phyloP scores from a whole-genome alignment of 2,113 vertebrate species.

The Pterocles gutturalis region DNA sequence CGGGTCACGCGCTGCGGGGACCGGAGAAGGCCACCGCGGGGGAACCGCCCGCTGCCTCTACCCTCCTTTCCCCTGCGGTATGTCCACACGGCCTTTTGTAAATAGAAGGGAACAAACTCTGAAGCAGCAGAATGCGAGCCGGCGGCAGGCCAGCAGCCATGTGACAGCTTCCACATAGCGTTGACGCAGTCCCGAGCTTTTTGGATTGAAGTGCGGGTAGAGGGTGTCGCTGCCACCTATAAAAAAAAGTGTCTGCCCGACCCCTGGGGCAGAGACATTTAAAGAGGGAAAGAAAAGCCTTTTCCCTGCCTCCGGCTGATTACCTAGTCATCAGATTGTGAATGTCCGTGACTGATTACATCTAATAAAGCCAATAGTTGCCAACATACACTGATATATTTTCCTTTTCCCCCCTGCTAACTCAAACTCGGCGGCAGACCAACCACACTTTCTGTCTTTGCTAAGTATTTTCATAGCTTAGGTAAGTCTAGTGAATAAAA shows the following conservation, averaged over 20 bases:
- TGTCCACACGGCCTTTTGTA: neutral
- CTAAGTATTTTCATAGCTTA: neutral
- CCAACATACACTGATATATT: rapidly evolving
- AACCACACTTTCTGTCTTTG: neutral
- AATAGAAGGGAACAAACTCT: conserved; percentile 17
- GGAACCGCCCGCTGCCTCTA: neutral
- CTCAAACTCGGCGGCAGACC: neutral
- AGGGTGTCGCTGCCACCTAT: neutral
- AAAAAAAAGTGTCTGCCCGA: neutral
- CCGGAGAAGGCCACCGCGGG: neutral
- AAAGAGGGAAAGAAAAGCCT: neutral
- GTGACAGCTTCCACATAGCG: conserved; percentile 14
- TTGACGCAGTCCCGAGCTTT: conserved; percentile 15
- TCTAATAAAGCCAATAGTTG: neutral
- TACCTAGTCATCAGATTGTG: neutral
- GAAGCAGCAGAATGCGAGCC: conserved; percentile 34
- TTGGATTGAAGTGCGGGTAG: neutral
- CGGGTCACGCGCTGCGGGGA: neutral
- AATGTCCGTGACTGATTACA: rapidly evolving
- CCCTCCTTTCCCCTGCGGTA: neutral
- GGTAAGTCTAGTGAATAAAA: neutral
- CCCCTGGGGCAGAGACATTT: neutral
- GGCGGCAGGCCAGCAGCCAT: conserved; percentile 23
- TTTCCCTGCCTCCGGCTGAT: neutral
- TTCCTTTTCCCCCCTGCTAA: neutral